phyloP scores from a whole-genome alignment of 2,888 invertebrate species.

The Gerris lacustris region DNA sequence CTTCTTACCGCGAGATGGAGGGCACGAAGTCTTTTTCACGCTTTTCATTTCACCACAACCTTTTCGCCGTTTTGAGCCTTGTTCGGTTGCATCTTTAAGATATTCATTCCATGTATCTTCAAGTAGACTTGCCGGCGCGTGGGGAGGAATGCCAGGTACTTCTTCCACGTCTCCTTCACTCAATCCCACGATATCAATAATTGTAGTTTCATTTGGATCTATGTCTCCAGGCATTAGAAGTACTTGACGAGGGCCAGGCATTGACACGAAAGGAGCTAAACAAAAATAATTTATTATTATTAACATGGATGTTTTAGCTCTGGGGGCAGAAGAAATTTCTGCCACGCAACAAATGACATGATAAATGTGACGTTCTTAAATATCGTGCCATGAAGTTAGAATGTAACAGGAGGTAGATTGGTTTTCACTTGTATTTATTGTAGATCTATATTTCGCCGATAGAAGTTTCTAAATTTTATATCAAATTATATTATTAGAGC shows the following conservation, averaged over 20 bases:
- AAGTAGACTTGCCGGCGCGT: not conserved
- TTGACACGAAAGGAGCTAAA: not conserved
- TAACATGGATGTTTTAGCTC: too few species aligned
- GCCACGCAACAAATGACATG: too few species aligned
- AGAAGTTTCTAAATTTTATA: too few species aligned
- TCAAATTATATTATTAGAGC: too few species aligned
- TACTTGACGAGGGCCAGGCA: conserved; percentile 14
- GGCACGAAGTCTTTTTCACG: not conserved
- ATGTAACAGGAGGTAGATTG: too few species aligned
- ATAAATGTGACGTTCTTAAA: too few species aligned
- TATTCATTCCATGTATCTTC: not conserved
- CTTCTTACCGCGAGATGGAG: not conserved
- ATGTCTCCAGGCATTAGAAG: conserved; percentile 17
- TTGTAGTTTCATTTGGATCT: conserved; percentile 15
- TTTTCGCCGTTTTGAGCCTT: not conserved
- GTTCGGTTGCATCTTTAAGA: not conserved
- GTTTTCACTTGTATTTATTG: too few species aligned
- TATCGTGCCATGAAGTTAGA: too few species aligned
- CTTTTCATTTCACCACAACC: too few species aligned
- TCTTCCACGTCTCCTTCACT: not conserved
- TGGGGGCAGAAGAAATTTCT: too few species aligned
- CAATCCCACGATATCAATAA: conserved; percentile 5
- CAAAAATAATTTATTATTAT: too few species aligned
- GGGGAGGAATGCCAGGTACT: not conserved
- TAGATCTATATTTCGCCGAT: too few species aligned